Base-by-base conservation (phyloP, 2,113 vertebrate species). In the Vombatus ursinus region DNA sequence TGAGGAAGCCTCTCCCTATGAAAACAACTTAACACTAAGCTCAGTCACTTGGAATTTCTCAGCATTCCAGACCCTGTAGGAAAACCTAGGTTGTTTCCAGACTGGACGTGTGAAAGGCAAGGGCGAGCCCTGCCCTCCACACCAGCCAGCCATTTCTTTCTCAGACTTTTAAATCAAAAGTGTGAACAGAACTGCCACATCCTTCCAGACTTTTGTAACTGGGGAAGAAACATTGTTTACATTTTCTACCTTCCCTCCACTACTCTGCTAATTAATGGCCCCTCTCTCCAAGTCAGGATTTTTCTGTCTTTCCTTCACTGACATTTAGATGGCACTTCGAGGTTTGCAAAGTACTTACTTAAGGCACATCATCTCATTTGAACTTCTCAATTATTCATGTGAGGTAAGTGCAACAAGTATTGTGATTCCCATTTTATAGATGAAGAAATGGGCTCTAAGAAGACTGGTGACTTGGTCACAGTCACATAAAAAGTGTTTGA, bases 1-100 rank as follows among this genome's bases (percentile, higher is more conserved):
- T 84, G n/a, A 84, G n/a, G 61, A 84, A 84, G n/a, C 19, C 68
- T 22, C 68, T 44, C 68, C 19, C 7, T 84, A n/a, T 84, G 37
- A 19, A 84, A 84, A 84, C 68, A 84, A 77, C 26, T 57, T 57
- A 26, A 68, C 19, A 84, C 37, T 84, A 84, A 84, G n/a, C n/a
- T 6, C 8, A 92, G 49, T 2, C 89, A 12, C 90, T 23, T 89
- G 68, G 23, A 97, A 97, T 95, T 95, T 93, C 44, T 93, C 94
- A 92, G 54, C 95, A 49, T 90, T 92, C 96, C 93, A 97, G 48
- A 49, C 95, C 90, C 84, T 90, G 96, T 94, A 23, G 93, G 96
- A 25, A 50, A 90, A 90, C 24, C 48, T 90, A 50, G 10, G 14
- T 19, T 90, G 25, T 49, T 50, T 90, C 90, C 48, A 90, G 28